These are phyloP conservation scores for Hylaeus volcanicus DNA, from an alignment of 1,140 invertebrate species.

Conservation along the genomic window DNA sequence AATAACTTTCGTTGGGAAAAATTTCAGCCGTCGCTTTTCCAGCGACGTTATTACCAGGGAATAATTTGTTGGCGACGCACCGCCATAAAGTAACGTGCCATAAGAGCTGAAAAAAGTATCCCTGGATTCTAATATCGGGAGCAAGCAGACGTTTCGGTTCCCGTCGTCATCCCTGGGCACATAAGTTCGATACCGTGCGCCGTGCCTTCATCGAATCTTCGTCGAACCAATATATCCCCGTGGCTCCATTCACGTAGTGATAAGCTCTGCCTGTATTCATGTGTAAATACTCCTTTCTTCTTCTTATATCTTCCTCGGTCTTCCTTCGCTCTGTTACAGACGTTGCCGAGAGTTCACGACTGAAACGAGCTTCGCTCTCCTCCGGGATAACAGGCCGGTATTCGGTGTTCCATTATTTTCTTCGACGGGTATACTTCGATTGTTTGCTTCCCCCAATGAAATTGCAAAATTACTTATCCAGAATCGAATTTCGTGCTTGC, in stretches of 20 bases:
- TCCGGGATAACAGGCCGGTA: slow-evolving; percentile 4
- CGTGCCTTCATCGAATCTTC: slow-evolving; percentile 61
- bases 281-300: slow-evolving; percentile 69
- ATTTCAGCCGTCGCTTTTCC: neutral
- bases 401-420: slow-evolving; percentile 41
- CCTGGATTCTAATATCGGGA: slow-evolving; percentile 59
- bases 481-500: slow-evolving; percentile 11
- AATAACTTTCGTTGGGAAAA: slow-evolving; percentile 19
- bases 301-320: slow-evolving; percentile 35
- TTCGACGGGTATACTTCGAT: slow-evolving; percentile 21
- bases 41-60: slow-evolving; percentile 41
- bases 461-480: slow-evolving; percentile 25
- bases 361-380: neutral
- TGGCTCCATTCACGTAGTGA: slow-evolving; percentile 60
- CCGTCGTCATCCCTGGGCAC: slow-evolving; percentile 42
- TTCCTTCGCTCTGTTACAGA: neutral
- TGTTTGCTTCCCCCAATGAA: slow-evolving; percentile 18
- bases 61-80: slow-evolving; percentile 48
- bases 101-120: slow-evolving; percentile 41
- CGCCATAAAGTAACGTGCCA: slow-evolving; percentile 38
- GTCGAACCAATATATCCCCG: slow-evolving; percentile 63
- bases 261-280: slow-evolving; percentile 68
- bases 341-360: slow-evolving; percentile 11
- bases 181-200: slow-evolving; percentile 60
- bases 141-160: slow-evolving; percentile 45